A percentile compares a stretch with the other conserved stretches of the same genome.
These are phyloP conservation scores for Poecilus cupreus DNA, from an alignment of 2,888 invertebrate genomes.

Conservation along the genomic window DNA sequence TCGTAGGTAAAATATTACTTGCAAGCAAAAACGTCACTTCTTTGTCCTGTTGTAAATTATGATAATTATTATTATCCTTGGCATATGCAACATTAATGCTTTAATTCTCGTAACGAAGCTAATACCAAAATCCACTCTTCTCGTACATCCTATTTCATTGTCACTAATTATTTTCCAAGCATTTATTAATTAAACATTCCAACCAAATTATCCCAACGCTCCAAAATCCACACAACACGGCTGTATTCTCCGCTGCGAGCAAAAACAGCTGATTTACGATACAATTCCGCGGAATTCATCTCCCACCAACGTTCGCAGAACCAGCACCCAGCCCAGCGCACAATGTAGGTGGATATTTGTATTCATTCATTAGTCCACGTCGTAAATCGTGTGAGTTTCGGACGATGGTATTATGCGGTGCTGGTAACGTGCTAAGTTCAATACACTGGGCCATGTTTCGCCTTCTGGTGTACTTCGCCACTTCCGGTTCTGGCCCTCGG, in stretches of 20 bases:
- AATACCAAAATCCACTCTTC: not conserved
- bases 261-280: conserved; percentile 37
- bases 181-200: conserved; percentile 35
- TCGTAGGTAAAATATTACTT: too few species aligned
- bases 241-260: not conserved
- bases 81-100: not conserved
- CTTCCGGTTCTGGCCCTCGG: too few species aligned
- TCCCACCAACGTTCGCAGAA: not conserved
- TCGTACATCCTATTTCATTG: conserved; percentile 2
- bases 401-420: not conserved
- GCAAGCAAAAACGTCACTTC: too few species aligned
- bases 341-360: conserved; percentile 17
- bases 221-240: not conserved
- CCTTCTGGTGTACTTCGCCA: too few species aligned
- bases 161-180: conserved; percentile 16
- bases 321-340: not conserved
- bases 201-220: not conserved
- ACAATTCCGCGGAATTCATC: conserved; percentile 28
- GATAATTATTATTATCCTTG: too few species aligned
- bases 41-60: too few species aligned
- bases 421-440: not conserved
- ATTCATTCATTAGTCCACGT: conserved; percentile 35
- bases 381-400: conserved; percentile 5
- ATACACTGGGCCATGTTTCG: not conserved
- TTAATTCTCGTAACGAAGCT: not conserved